phyloP scores from a whole-genome alignment of 1,140 invertebrate species.

The Cyphomyrmex costatus region DNA sequence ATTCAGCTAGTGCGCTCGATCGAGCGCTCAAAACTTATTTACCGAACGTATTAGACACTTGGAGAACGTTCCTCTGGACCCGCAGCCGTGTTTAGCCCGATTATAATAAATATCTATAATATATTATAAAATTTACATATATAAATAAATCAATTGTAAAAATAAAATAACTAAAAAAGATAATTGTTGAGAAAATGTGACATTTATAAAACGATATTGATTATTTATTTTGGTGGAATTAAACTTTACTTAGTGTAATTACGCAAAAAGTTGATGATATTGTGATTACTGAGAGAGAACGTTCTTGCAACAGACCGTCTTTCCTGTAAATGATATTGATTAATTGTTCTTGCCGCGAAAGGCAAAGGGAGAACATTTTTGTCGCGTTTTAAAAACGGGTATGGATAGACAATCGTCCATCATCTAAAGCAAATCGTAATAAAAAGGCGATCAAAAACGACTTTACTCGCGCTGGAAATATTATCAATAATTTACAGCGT shows the following conservation, averaged over 20 bases:
- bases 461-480: not conserved
- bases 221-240: not conserved
- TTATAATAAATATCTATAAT: not conserved
- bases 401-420: conserved; percentile 42
- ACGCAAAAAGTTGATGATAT: conserved; percentile 22
- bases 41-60: conserved; percentile 19
- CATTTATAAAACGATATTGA: not conserved
- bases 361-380: conserved; percentile 1
- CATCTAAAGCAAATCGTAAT: conserved; percentile 30
- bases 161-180: not conserved
- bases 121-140: not conserved
- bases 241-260: conserved; percentile 3
- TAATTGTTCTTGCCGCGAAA: not conserved
- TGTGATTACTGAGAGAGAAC: not conserved
- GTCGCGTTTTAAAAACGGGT: conserved; percentile 37
- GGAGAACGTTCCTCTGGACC: not conserved
- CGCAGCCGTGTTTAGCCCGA: not conserved
- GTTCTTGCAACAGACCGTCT: not conserved
- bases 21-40: conserved; percentile 61
- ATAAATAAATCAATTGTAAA: not conserved
- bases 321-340: conserved; percentile 4
- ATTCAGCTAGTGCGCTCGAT: conserved; percentile 54
- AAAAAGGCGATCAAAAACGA: conserved; percentile 47
- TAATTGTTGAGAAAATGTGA: not conserved
- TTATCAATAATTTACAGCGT: conserved; percentile 51